Evolutionary conservation across 2,113 vertebrate genomes (phyloP).

Genomic region (Ophiodon elongatus): DNA sequence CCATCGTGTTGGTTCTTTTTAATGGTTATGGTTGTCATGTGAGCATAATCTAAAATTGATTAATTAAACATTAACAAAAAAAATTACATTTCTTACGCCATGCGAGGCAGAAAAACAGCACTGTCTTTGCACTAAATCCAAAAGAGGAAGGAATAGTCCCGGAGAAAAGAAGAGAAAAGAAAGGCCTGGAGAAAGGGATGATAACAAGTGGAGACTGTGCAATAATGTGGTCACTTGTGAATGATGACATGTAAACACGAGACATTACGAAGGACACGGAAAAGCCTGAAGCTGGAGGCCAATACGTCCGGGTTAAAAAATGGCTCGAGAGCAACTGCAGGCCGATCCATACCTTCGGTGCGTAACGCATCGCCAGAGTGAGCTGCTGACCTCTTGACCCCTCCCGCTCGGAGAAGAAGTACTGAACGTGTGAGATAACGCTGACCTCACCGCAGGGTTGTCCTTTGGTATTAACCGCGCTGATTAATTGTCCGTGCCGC

Average conservation of each 20-base stretch:
- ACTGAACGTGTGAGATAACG: slow-evolving; percentile 76
- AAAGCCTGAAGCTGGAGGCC: slow-evolving; percentile 2
- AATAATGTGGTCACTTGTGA: slow-evolving; percentile 24
- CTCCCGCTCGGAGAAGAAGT: slow-evolving; percentile 48
- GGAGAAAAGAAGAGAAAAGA: slow-evolving; percentile 23
- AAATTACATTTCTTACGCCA: slow-evolving; percentile 29
- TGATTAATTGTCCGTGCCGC: slow-evolving; percentile 77
- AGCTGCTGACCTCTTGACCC: slow-evolving; percentile 22
- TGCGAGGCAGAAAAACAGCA: slow-evolving; percentile 10
- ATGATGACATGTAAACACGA: slow-evolving; percentile 32
- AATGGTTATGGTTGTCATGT: slow-evolving; percentile 54
- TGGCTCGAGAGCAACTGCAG: slow-evolving; percentile 12
- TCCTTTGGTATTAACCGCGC: slow-evolving; percentile 74
- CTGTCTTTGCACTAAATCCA: slow-evolving; percentile 18
- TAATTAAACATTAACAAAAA: slow-evolving; percentile 60
- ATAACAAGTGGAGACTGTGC: slow-evolving; percentile 23
- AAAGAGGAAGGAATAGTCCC: slow-evolving; percentile 11
- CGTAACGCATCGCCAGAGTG: slow-evolving; percentile 16
- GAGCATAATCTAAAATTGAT: slow-evolving; percentile 49
- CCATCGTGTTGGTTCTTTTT: slow-evolving; percentile 33
- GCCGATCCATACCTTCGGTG: slow-evolving; percentile 26
- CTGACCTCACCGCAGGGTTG: slow-evolving; percentile 76
- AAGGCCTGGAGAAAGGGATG: slow-evolving; percentile 31
- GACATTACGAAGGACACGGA: slow-evolving; percentile 16
- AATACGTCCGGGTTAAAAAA: slow-evolving; percentile 21